These are phyloP conservation scores for Dunckerocampus dactyliophorus DNA, from an alignment of 2,113 vertebrate species.

Conservation along the genomic window DNA sequence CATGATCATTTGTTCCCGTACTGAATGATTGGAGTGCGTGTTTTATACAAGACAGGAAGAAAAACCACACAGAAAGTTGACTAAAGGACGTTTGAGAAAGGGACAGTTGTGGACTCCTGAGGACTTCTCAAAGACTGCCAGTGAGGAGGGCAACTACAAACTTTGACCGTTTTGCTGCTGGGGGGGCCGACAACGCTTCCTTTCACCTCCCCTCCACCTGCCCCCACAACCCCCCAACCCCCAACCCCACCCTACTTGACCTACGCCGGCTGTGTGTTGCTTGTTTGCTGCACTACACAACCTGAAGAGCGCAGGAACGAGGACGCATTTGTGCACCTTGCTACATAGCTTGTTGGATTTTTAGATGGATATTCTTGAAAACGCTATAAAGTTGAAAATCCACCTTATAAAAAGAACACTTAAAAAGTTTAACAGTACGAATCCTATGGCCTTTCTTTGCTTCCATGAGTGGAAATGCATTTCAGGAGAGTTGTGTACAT, in stretches of 20 bases:
- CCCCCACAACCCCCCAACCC: not conserved
- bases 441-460: constrained; percentile 70
- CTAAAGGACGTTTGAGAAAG: constrained; percentile 37
- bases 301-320: constrained; percentile 10
- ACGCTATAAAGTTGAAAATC: constrained; percentile 33
- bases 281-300: constrained; percentile 30
- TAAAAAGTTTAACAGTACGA: constrained; percentile 47
- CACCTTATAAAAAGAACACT: constrained; percentile 34
- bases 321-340: constrained; percentile 13
- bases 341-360: constrained; percentile 46
- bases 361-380: constrained; percentile 52
- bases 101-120: constrained; percentile 30
- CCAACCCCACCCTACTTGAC: not conserved
- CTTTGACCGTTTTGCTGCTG: constrained; percentile 62
- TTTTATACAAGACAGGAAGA: constrained; percentile 55
- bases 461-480: constrained; percentile 60
- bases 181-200: constrained; percentile 15
- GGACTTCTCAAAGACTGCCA: constrained; percentile 18
- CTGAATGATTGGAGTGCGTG: constrained; percentile 55
- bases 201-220: constrained; percentile 16
- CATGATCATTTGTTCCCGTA: constrained; percentile 18
- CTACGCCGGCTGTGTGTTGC: constrained; percentile 32
- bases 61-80: constrained; percentile 13
- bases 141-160: constrained; percentile 28
- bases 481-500: constrained; percentile 77